Evolutionary conservation across 2,113 vertebrate species (phyloP), one percentile per base, ranked within the genome.

Genomic region (Menura novaehollandiae): DNA sequence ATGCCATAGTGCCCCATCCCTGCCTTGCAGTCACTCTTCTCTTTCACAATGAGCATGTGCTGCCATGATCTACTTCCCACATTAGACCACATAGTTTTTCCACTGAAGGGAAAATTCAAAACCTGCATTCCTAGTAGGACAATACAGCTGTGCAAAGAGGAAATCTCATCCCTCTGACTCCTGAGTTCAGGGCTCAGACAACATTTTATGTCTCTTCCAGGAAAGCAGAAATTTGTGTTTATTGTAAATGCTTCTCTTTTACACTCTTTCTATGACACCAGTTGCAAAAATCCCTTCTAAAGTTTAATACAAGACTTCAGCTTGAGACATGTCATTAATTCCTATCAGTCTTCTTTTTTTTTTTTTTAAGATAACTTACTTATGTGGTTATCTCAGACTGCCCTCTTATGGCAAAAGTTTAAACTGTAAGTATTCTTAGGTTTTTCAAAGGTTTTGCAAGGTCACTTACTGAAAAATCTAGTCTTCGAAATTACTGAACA

Each of bases 321-420:
- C 22, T 68, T 69, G 55, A 76, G 15, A 89, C 16, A 94, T 95
- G 32, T 47, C 9, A 43, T 53, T 74, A 15, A 80, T 41, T 91
- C 60, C 44, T 53, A 73, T 5, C 3, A 44, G 9, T 26, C 17
- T 9, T 39, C 3, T 2, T 11, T 46, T n/a, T 30, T 33, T 41
- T 23, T 11, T 12, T 41, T 10, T 30, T 20, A 49, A 37, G 39
- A 1, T 15, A 43, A 67, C 20, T 56, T n/a, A 6, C 2, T 23
- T 27, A 13, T 16, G 37, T 4, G 1, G 41, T 91, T 97, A 87
- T 97, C 85, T 66, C 88, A 94, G 83, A 88, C 88, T 93, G 86
- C 96, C 97, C 96, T 91, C 98, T 98, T 53, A 64, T 52, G 97
- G 97, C 80, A 86, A 93, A 85, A 82, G 27, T 47, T 75, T 72